phyloP scores from a whole-genome alignment of 2,797 vertebrate genomes.

The Silurus aristotelis region DNA sequence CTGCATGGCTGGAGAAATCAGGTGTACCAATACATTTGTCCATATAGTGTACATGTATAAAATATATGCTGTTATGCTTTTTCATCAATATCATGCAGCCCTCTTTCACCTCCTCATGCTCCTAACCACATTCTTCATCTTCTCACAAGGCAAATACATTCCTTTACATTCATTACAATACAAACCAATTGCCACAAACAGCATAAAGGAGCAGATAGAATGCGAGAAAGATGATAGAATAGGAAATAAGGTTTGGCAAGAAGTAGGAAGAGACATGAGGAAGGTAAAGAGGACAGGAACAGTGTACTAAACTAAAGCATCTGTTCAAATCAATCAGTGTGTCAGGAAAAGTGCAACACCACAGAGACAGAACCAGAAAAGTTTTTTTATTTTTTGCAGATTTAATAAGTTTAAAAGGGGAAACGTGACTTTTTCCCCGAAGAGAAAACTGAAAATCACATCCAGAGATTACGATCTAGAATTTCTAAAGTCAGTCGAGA shows the following conservation, averaged over 20 bases:
- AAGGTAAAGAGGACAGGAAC: constrained; percentile 13
- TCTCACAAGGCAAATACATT: not conserved
- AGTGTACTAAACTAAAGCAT: constrained; percentile 68
- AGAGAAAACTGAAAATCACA: not conserved
- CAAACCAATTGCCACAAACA: constrained; percentile 42
- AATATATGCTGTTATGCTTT: not conserved
- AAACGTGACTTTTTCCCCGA: constrained; percentile 22
- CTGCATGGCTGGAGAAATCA: too few species aligned
- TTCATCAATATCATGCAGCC: not conserved
- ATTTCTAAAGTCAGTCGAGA: not conserved
- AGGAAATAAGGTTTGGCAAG: not conserved
- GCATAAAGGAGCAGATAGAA: constrained; percentile 67
- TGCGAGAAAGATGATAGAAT: constrained; percentile 59
- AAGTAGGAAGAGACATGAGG: not conserved
- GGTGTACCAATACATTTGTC: too few species aligned
- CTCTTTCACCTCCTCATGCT: not conserved
- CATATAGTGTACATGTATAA: not conserved
- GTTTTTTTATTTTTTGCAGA: constrained; percentile 43
- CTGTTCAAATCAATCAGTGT: constrained; percentile 60
- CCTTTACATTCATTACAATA: not conserved
- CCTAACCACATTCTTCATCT: not conserved
- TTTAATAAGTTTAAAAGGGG: constrained; percentile 55
- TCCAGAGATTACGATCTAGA: not conserved
- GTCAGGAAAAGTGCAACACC: constrained; percentile 54
- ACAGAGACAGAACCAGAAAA: constrained; percentile 55